phyloP scores from a whole-genome alignment of 23 tunicate species.

The Ascidia mentula region DNA sequence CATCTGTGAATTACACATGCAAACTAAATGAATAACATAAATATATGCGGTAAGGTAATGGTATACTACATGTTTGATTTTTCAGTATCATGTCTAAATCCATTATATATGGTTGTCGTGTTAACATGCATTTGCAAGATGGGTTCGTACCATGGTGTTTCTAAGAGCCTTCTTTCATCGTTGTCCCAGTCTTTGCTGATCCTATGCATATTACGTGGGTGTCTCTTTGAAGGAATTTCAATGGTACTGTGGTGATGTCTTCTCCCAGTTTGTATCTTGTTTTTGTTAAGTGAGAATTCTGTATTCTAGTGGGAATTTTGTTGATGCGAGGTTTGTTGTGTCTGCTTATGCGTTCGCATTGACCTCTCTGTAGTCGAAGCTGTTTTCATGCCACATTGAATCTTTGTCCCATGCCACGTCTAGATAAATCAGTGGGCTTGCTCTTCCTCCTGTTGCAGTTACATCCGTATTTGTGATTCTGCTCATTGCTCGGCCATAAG shows the following conservation, averaged over 20 bases:
- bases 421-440: neutral
- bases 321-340: no score
- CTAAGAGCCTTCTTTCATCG: neutral
- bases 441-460: neutral
- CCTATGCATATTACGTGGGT: neutral
- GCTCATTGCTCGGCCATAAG: no score
- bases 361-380: no score
- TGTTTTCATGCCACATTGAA: neutral
- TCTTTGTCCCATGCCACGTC: neutral
- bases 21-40: no score
- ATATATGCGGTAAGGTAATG: no score
- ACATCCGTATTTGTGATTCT: no score
- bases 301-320: neutral
- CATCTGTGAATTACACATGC: no score
- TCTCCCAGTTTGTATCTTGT: neutral
- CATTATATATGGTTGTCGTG: no score
- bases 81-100: no score
- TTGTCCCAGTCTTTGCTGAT: neutral
- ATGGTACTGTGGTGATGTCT: neutral
- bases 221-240: constrained; percentile 1
- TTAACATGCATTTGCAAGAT: neutral
- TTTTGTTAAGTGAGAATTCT: neutral
- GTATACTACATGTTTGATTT: no score
- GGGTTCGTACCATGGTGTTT: neutral
- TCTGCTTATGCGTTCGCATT: no score